Base-by-base conservation (phyloP, 2,113 vertebrate species). In the Strigops habroptila region DNA sequence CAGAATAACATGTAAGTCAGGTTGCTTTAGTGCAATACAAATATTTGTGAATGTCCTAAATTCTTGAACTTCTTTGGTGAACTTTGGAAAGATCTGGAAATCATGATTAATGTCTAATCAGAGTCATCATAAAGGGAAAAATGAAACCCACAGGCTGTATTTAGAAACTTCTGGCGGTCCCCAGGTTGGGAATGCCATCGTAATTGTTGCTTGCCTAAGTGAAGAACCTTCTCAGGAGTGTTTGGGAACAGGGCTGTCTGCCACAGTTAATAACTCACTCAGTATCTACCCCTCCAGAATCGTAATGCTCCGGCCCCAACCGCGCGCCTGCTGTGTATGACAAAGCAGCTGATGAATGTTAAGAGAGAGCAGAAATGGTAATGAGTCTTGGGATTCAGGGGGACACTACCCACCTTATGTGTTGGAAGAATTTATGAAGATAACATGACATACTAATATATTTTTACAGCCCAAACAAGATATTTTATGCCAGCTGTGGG, bases 361-460 rank as follows among this genome's bases (percentile, higher is more conserved):
- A 89, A 90, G 90, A 94, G 88, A 33, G 37, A 93, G 95, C 95
- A 65, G 73, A 94, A 97, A 91, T 92, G 95, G 97, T 97, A 97
- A 98, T 95, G 97, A 95, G 95, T 81, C 97, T 89, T 97, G 97
- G 97, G 98, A 98, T 97, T 96, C 59, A 14, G 93, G 67, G 94
- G 95, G 86, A 95, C 97, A 96, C 96, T 97, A 95, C 97, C 97
- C 95, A 95, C 97, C 91, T 95, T 94, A 97, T 39, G 96, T 97
- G 97, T 97, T 97, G 97, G 98, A 97, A 98, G 97, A 98, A 98
- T 98, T 98, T 98, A 98, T 98, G 97, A 98, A 98, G 98, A 98
- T 98, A 98, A 98, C 98, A 98, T 98, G 98, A 98, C 98, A 98
- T 96, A 89, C 97, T 98, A 98, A 98, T 98, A 98, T 98, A 98